A percentile compares a stretch with the other conserved stretches of the same genome.
phyloP scores from a whole-genome alignment of 2,888 invertebrate species.

The Ryuthela nishihirai region DNA sequence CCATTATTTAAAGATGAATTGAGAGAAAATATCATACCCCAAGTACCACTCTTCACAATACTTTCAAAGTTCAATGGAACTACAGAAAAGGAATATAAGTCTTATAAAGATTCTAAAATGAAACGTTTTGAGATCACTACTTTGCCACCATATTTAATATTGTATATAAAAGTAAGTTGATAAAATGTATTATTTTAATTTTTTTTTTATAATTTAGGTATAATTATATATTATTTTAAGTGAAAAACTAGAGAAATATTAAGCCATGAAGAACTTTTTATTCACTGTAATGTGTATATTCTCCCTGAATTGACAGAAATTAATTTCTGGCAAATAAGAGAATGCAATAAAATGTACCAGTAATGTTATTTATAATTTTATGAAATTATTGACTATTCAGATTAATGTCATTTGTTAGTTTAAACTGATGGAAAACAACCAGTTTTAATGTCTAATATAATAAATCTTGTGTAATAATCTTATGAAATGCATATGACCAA shows the following conservation, averaged over 20 bases:
- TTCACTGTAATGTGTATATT: background rate
- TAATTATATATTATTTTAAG: background rate
- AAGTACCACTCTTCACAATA: constrained; percentile 90
- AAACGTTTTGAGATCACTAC: constrained; percentile 93
- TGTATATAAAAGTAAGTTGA: constrained; percentile 78
- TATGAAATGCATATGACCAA: no score
- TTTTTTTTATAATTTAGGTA: no score
- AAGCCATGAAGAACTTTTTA: background rate
- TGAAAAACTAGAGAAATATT: background rate
- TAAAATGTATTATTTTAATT: no score
- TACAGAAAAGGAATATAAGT: constrained; percentile 96
- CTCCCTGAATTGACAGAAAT: no score
- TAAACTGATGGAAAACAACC: no score
- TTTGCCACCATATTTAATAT: constrained; percentile 88
- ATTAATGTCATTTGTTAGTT: no score
- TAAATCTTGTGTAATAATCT: no score
- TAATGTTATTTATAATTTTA: no score
- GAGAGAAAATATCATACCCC: constrained; percentile 97
- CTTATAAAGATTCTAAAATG: constrained; percentile 96
- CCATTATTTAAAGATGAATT: constrained; percentile 97
- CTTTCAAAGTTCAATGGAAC: constrained; percentile 95
- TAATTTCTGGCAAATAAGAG: no score
- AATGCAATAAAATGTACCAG: no score
- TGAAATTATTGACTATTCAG: no score
- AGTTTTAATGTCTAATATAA: no score